Conservation (phyloP, 1,140 invertebrate species). For the Mizuhopecten yessoensis region DNA sequence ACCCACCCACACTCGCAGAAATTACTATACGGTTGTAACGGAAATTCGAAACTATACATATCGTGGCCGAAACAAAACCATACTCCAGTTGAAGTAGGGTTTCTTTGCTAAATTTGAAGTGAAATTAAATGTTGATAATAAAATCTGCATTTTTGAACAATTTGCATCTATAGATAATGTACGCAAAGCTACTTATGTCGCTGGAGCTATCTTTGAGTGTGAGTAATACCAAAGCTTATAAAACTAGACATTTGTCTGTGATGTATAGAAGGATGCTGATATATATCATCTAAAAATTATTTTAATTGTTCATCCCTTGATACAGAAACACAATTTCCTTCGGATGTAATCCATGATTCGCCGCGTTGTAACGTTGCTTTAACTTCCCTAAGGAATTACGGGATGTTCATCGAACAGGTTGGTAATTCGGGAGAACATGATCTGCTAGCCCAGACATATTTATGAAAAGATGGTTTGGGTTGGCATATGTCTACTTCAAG, state of each 20-base stretch:
- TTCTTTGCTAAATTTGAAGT: too few relatives aligned
- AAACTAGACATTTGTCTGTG: not conserved
- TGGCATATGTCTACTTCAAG: not conserved
- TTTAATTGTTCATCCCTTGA: not conserved
- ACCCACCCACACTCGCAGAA: too few relatives aligned
- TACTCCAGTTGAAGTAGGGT: too few relatives aligned
- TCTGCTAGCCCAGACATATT: not conserved
- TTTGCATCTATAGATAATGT: too few relatives aligned
- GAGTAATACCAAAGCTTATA: too few relatives aligned
- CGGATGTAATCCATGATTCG: not conserved
- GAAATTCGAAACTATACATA: too few relatives aligned
- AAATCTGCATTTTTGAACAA: too few relatives aligned
- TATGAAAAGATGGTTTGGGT: not conserved
- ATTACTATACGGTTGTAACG: too few relatives aligned
- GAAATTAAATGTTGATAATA: too few relatives aligned
- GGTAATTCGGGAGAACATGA: not conserved
- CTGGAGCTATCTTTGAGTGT: too few relatives aligned
- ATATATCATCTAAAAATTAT: not conserved
- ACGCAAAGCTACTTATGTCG: too few relatives aligned
- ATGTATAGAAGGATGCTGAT: not conserved
- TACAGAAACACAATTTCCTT: not conserved
- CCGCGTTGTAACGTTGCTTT: not conserved
- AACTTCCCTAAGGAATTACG: not conserved
- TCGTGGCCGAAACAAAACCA: too few relatives aligned
- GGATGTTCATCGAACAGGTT: not conserved